phyloP scores from a whole-genome alignment of 2,113 vertebrate species.

The Falco punctatus region DNA sequence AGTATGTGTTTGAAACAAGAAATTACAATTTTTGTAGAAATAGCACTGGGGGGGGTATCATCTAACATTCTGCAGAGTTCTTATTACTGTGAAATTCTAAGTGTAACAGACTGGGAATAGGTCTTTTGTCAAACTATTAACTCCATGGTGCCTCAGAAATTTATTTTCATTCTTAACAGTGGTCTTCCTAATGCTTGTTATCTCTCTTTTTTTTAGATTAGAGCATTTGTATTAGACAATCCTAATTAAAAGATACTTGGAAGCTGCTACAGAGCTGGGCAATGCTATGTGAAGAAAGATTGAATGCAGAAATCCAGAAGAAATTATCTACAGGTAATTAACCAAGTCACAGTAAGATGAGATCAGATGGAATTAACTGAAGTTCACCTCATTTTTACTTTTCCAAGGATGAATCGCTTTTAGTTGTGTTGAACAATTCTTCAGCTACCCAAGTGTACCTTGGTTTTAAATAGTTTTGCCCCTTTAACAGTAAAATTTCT shows the following conservation, averaged over 20 bases:
- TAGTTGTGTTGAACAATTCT: not conserved
- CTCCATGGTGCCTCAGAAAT: not conserved
- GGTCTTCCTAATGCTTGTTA: not conserved
- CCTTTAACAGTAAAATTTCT: not conserved
- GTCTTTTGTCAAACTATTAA: not conserved
- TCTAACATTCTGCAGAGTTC: not conserved
- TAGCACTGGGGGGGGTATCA: not conserved
- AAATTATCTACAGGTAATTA: not conserved
- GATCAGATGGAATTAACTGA: not conserved
- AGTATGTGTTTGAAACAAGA: not conserved
- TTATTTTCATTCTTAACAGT: not conserved
- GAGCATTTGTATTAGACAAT: not conserved
- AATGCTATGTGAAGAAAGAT: not conserved
- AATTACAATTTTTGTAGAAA: not conserved
- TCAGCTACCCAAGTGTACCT: not conserved
- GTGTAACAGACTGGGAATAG: not conserved
- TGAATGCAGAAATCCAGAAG: not conserved
- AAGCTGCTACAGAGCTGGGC: not conserved
- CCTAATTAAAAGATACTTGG: not conserved
- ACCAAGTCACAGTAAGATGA: not conserved
- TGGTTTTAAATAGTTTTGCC: not conserved
- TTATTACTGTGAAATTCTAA: not conserved
- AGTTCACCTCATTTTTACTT: not conserved
- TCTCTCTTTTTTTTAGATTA: not conserved
- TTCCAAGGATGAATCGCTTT: not conserved